Evolutionary conservation across 2,888 invertebrate species (phyloP).

Genomic region (Drosophila sordidula): DNA sequence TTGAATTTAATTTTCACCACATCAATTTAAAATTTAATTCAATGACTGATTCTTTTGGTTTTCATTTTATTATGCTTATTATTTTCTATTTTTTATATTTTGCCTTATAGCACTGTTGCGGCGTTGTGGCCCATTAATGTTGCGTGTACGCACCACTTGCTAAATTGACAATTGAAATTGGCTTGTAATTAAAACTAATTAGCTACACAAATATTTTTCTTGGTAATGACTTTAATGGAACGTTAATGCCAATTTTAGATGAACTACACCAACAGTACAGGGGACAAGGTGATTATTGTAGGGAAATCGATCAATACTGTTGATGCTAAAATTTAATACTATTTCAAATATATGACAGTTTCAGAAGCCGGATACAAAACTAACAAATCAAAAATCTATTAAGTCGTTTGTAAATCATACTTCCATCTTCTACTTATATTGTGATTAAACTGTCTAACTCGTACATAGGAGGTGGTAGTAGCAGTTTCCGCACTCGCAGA

Average conservation of each 20-base stretch:
- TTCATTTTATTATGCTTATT: conserved; percentile 40
- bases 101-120: too few relatives aligned
- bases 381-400: conserved; percentile 22
- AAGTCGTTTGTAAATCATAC: conserved; percentile 1
- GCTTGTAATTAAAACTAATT: conserved; percentile 66
- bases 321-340: conserved; percentile 4
- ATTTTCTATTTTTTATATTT: conserved; percentile 11
- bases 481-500: neutral
- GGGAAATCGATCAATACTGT: neutral
- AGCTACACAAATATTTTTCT: conserved; percentile 68
- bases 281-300: neutral
- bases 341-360: neutral
- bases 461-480: neutral
- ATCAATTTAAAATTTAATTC: conserved; percentile 56
- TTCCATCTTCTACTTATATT: conserved; percentile 37
- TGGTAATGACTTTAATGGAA: conserved; percentile 62
- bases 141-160: conserved; percentile 42
- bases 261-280: neutral
- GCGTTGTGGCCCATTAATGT: conserved; percentile 30
- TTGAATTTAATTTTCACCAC: conserved; percentile 58
- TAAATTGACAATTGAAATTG: conserved; percentile 39
- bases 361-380: neutral
- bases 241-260: conserved; percentile 47
- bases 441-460: conserved; percentile 51
- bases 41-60: conserved; percentile 23